Percentiles rank a stretch among this genome's conserved stretches.
phyloP scores from a whole-genome alignment of 2,113 vertebrate genomes.

The Puma concolor region DNA sequence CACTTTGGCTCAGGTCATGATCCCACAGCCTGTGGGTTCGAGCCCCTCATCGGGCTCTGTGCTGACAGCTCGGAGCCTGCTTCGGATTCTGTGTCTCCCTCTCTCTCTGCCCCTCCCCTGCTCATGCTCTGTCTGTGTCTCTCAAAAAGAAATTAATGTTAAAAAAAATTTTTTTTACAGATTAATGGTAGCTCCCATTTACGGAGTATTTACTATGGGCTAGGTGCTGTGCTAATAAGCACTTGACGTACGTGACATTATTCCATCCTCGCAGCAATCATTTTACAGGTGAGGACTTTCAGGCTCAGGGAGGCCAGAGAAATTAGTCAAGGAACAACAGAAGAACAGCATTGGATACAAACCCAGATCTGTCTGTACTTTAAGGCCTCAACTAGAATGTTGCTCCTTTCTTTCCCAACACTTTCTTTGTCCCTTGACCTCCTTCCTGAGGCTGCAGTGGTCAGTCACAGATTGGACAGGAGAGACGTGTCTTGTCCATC shows the following conservation, averaged over 20 bases:
- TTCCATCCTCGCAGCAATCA: neutral
- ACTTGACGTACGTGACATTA: neutral
- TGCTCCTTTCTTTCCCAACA: neutral
- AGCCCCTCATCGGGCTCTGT: too few species aligned
- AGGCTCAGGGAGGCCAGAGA: neutral
- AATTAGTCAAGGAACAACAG: neutral
- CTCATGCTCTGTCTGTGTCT: too few species aligned
- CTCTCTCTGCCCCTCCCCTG: too few species aligned
- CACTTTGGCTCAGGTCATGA: too few species aligned
- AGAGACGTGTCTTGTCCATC: neutral
- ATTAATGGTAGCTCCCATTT: neutral
- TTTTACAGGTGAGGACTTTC: neutral
- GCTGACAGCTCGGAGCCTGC: too few species aligned
- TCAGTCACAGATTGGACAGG: neutral
- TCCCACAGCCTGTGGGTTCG: too few species aligned
- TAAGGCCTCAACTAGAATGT: neutral
- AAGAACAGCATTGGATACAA: neutral
- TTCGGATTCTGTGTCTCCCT: too few species aligned
- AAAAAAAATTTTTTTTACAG: too few species aligned
- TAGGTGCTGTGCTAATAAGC: neutral
- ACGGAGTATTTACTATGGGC: neutral
- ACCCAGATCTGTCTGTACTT: neutral
- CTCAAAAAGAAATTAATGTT: too few species aligned
- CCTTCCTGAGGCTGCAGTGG: neutral
- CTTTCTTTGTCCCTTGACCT: neutral